A percentile compares a stretch with the other conserved stretches of the same genome.
Conservation (phyloP, 1,140 invertebrate species). For the Phocides pigmalion region DNA sequence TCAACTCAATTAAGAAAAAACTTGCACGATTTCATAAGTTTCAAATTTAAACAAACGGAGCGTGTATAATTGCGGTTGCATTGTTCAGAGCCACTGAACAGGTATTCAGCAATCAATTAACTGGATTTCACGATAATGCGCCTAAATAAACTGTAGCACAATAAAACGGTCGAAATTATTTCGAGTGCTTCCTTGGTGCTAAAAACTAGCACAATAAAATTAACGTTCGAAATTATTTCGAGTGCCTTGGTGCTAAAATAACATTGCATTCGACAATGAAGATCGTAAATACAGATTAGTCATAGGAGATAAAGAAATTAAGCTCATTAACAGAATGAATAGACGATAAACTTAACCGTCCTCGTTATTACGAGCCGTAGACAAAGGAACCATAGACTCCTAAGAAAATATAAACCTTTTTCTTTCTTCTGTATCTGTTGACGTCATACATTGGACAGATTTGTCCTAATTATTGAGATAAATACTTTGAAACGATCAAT, state of each 20-base stretch:
- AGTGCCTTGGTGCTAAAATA: slow-evolving; percentile 65
- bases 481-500: background rate
- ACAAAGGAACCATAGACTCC: background rate
- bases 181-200: slow-evolving; percentile 38
- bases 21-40: slow-evolving; percentile 65
- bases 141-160: slow-evolving; percentile 72
- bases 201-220: slow-evolving; percentile 43
- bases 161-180: slow-evolving; percentile 43
- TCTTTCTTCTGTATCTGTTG: too few species aligned
- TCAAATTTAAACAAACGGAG: slow-evolving; percentile 78
- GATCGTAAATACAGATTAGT: slow-evolving; percentile 71
- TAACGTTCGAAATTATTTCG: slow-evolving; percentile 43
- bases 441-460: too few species aligned
- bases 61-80: slow-evolving; percentile 75
- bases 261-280: slow-evolving; percentile 54
- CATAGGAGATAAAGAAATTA: slow-evolving; percentile 75
- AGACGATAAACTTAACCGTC: slow-evolving; percentile 71
- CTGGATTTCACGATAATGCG: slow-evolving; percentile 54
- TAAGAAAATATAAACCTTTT: too few species aligned
- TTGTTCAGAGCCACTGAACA: slow-evolving; percentile 74
- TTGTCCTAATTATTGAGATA: background rate
- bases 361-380: slow-evolving; percentile 66
- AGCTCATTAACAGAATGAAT: slow-evolving; percentile 74
- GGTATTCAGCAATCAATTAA: slow-evolving; percentile 75
- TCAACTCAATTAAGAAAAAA: too few species aligned